These are phyloP conservation scores for Amphipoea oculea DNA, from an alignment of 2,888 invertebrate genomes.

Conservation along the genomic window DNA sequence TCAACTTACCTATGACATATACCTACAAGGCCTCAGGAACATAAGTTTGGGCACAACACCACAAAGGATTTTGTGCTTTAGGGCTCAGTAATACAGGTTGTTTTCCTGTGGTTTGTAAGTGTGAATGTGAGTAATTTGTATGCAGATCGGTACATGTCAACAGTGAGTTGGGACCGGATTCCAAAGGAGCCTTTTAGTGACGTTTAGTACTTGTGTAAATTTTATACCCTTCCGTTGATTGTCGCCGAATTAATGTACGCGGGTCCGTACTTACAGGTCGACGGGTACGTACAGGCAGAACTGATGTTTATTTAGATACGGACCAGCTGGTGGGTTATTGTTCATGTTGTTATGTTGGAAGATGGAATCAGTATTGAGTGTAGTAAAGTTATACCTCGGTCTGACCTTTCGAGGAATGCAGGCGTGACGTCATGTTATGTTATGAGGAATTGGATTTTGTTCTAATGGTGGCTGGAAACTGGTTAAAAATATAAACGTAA, in stretches of 20 bases:
- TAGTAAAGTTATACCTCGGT: not conserved
- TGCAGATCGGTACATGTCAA: constrained; percentile 73
- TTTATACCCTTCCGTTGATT: constrained; percentile 70
- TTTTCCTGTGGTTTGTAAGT: constrained; percentile 38
- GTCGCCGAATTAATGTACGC: constrained; percentile 61
- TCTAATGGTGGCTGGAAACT: not conserved
- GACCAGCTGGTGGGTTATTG: not conserved
- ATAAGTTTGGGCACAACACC: constrained; percentile 35
- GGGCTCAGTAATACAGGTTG: constrained; percentile 18
- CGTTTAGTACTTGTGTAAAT: constrained; percentile 72
- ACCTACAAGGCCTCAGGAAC: constrained; percentile 63
- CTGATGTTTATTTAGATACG: constrained; percentile 17
- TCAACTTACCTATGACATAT: constrained; percentile 70
- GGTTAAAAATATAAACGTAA: not conserved
- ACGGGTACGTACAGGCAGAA: not conserved
- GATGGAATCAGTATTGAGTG: not conserved
- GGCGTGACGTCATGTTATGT: not conserved
- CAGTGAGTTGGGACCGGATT: constrained; percentile 71
- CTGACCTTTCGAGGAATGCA: not conserved
- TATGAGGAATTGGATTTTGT: not conserved
- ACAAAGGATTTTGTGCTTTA: constrained; percentile 51
- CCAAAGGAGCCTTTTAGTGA: constrained; percentile 68
- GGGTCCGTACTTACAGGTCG: constrained; percentile 11
- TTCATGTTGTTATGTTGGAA: not conserved
- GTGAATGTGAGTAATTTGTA: constrained; percentile 72